Base-by-base conservation (phyloP, 2,113 vertebrate genomes). In the Morone chrysops region DNA sequence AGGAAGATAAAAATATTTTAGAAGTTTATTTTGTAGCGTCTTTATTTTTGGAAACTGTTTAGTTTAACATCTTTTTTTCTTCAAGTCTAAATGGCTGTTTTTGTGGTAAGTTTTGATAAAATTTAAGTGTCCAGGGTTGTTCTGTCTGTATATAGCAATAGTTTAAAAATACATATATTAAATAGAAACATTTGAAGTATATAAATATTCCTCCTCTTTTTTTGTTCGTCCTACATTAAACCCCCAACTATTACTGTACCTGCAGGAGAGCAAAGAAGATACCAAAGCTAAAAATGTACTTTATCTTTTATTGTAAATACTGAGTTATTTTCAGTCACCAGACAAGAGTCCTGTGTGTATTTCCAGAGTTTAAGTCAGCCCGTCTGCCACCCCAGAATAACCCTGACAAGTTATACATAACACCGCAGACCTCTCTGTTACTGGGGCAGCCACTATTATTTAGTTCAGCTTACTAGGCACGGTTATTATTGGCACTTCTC, bases 401-500 rank as follows among this genome's bases (percentile, higher is more conserved):
- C 87, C 83, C 87, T 79, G 70, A 53, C 80, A 88, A 75, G 87
- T 87, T 89, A 86, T 79, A 81, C 89, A 80, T 89, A 84, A 88
- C 81, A 80, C 85, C 31, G 54, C 82, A 84, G 89, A 75, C 84
- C 79, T 80, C 83, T 88, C 89, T 92, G 93, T 92, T 92, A 92
- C 90, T 83, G 90, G 90, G 91, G 86, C 88, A 87, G 90, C 85
- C 89, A 45, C 83, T 93, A 86, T 94, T 93, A 88, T 91, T 90
- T 80, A 83, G 88, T 87, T 87, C 83, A 83, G 82, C 86, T 91
- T 85, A 89, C 85, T 56, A 56, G 84, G 82, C 81, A 60, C 22
- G 14, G 90, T 92, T 96, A 94, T 94, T 95, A 94, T 93, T 92
- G 92, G 91, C 90, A 79, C 74, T 65, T 74, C 60, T 87, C 62